phyloP scores from a whole-genome alignment of 2,797 vertebrate genomes.

The Rallus crepitans region DNA sequence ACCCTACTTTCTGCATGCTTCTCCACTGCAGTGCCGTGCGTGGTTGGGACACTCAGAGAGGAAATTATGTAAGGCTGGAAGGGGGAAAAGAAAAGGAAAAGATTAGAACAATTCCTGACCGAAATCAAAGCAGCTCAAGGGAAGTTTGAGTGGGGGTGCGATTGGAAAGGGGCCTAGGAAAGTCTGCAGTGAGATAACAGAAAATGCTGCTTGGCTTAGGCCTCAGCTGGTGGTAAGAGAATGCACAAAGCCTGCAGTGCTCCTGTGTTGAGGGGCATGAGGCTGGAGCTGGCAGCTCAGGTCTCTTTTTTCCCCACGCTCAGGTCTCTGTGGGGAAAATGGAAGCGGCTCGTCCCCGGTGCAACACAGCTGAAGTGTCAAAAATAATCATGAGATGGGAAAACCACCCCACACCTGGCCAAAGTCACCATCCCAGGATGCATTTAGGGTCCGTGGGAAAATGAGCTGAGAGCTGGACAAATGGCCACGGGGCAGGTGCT shows the following conservation, averaged over 20 bases:
- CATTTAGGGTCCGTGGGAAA: not conserved
- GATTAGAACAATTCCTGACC: not conserved
- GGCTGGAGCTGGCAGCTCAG: not conserved
- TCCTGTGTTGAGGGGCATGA: rapidly evolving
- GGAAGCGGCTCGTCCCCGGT: not conserved
- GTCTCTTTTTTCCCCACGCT: not conserved
- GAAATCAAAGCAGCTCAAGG: not conserved
- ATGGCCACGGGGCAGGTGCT: not conserved
- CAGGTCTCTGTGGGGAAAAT: not conserved
- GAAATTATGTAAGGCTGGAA: constrained; percentile 12
- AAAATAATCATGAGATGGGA: not conserved
- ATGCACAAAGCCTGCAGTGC: rapidly evolving
- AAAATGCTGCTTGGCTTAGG: not conserved
- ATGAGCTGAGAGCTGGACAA: not conserved
- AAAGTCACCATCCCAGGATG: not conserved
- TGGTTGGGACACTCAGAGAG: not conserved
- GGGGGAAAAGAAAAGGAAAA: not conserved
- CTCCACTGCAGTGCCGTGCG: rapidly evolving
- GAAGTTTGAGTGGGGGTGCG: not conserved
- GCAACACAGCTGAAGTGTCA: not conserved
- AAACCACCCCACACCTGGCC: not conserved
- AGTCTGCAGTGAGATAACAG: not conserved
- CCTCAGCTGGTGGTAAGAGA: not conserved
- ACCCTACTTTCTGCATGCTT: not conserved
- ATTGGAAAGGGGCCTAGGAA: not conserved